Evolutionary conservation across 2,797 vertebrate genomes (phyloP).

Genomic region (Coracias cyanogaster): DNA sequence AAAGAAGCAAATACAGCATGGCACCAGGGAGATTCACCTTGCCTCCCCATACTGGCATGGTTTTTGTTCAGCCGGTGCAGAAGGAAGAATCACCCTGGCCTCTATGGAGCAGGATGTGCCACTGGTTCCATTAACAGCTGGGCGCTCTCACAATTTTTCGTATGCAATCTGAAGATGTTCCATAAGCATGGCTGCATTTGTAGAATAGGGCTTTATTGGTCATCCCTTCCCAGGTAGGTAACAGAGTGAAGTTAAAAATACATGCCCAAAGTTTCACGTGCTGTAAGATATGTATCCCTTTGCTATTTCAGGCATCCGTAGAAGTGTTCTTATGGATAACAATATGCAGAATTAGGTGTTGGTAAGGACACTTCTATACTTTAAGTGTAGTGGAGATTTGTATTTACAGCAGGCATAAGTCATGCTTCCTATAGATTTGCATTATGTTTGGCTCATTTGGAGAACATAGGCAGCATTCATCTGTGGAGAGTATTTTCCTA

Average conservation of each 20-base stretch:
- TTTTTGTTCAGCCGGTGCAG: not conserved
- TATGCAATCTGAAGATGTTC: not conserved
- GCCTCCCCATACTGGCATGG: rapidly evolving
- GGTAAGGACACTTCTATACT: not conserved
- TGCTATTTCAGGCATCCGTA: not conserved
- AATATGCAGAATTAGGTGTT: not conserved
- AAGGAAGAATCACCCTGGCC: not conserved
- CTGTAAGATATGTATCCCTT: not conserved
- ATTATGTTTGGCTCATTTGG: not conserved
- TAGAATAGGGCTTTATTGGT: not conserved
- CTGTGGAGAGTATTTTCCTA: not conserved
- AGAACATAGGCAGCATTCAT: not conserved
- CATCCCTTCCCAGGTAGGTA: not conserved
- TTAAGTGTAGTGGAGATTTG: not conserved
- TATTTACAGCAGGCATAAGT: not conserved
- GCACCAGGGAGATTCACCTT: not conserved
- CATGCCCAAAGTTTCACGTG: not conserved
- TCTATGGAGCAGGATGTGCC: not conserved
- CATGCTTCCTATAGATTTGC: not conserved
- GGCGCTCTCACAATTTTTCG: not conserved
- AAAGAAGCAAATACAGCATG: not conserved
- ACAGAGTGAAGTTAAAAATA: not conserved
- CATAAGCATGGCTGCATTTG: not conserved
- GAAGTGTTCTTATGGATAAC: not conserved
- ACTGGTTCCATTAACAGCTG: not conserved